Percentiles rank a stretch among this genome's conserved stretches.
These are phyloP conservation scores for Lynx canadensis DNA, from an alignment of 2,113 vertebrate species.

Conservation along the genomic window DNA sequence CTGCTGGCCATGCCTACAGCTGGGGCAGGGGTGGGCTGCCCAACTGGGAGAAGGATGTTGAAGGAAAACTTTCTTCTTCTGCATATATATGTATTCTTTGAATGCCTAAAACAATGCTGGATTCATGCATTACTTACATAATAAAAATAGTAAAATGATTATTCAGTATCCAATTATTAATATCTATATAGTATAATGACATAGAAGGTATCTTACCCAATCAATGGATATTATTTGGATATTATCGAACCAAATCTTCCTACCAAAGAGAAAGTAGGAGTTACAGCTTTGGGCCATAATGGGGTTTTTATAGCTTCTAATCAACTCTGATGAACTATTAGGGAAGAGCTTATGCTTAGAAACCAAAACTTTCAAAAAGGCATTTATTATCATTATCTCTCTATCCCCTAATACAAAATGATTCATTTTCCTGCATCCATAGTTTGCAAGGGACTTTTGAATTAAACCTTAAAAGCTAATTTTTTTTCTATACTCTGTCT, in stretches of 20 bases:
- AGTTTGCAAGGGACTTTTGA: conserved; percentile 38
- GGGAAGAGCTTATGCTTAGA: neutral
- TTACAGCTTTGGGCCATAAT: neutral
- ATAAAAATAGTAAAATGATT: neutral
- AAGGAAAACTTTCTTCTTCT: neutral
- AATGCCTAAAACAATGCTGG: neutral
- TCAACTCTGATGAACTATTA: neutral
- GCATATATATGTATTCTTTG: neutral
- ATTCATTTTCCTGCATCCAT: neutral
- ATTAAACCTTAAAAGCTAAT: conserved; percentile 64
- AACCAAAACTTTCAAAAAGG: neutral
- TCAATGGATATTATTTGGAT: neutral
- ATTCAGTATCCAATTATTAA: neutral
- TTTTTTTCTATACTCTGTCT: conserved; percentile 44
- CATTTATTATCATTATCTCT: conserved; percentile 29
- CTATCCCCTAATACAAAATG: neutral
- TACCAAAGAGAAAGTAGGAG: neutral
- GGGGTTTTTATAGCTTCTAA: neutral
- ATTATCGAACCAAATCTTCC: neutral
- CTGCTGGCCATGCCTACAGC: neutral
- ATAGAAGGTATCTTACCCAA: neutral
- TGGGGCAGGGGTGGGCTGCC: too few relatives aligned
- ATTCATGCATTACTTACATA: neutral
- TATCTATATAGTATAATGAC: neutral
- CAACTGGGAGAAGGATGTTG: neutral